Base-by-base conservation (phyloP, 2,797 vertebrate species). In the Parauchenoglanis ngamensis region DNA sequence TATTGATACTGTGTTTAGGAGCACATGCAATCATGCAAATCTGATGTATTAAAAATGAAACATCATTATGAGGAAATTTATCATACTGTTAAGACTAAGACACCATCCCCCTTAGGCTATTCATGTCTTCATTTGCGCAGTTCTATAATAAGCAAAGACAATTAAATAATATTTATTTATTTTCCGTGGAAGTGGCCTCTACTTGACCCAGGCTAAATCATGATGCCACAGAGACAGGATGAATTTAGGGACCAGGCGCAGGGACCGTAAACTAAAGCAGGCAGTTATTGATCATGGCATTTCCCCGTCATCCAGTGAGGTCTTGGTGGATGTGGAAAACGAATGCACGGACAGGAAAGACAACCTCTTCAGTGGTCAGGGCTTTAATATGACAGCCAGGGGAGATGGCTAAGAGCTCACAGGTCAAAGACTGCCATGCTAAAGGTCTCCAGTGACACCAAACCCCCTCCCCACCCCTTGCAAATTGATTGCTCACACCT, bases 191-290 rank as follows among this genome's bases (percentile, higher is more conserved):
- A 92, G 90, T 57, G 90, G 92, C 84, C 87, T 82, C 68, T 88
- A 59, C 84, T 89, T 88, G 85, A 87, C 86, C 90, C 72, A 76
- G 83, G 44, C 87, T 96, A 95, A 96, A 96, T 96, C 94, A 95
- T 89, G 92, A 75, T 89, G 93, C 93, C 93, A 91, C 68, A 46
- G 82, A 91, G 91, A 92, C 93, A 91, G 87, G 91, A 92, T 89
- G 91, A 87, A 85, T 92, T 91, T 92, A 88, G 93, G 94, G 91
- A 92, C 92, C 92, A 88, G 92, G 90, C 91, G 84, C 23, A 31
- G 87, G 40, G 63, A 92, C 95, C 92, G 95, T 96, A 96, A 96
- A 96, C 94, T 93, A 94, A 93, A 87, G 92, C 89, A 94, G 95
- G 93, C 95, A 93, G 91, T 63, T 96, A 96, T 96, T 95, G 96